Base-by-base conservation (phyloP, 2,888 invertebrate genomes). In the Cynaeus angustus region DNA sequence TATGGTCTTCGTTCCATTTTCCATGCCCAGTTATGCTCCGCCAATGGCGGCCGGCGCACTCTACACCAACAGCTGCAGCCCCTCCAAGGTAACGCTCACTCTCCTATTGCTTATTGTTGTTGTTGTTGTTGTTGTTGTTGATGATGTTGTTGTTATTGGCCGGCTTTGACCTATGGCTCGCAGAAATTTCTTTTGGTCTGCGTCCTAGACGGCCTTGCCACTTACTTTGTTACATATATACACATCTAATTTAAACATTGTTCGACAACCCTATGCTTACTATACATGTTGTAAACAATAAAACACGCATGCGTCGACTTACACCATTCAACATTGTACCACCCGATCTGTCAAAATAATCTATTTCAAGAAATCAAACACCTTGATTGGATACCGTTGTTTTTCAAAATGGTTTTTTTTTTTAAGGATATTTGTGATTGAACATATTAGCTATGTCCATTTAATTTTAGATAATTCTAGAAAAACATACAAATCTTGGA, bases 1-100 rank as follows among this genome's bases (percentile, higher is more conserved):
- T 72, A 87, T 87, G 87, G 82, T 87, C 77, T 86, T 87, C 79
- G 86, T 87, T 69, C 87, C 87, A 61, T 86, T 86, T 76, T 82
- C 85, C 66, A 83, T 86, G 74, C 85, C 86, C 71, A 85, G 80
- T 78, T 85, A 84, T 77, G 85, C 83, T 62, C 84, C 86, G 65
- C 85, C 83, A 26, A 83, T 85, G 79, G 83, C 83, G 10, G 83
- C 81, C 53, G 80, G 79, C 69, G 81, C 82, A 61, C 75, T 84
- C 69, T 84, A 84, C 70, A 81, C 83, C 75, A 82, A 79, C 77
- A 85, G 81, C 79, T 85, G 84, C 82, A 85, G 83, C 73, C 82
- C 83, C 52, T 83, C 84, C 21, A 85, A 85, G 85, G 85, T 85
- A 83, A 81, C 56, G 9, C 28, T 43, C 30, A 53, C 37, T 38